Base-by-base conservation (phyloP, 1,140 invertebrate species). In the Paraescarpia echinospica region DNA sequence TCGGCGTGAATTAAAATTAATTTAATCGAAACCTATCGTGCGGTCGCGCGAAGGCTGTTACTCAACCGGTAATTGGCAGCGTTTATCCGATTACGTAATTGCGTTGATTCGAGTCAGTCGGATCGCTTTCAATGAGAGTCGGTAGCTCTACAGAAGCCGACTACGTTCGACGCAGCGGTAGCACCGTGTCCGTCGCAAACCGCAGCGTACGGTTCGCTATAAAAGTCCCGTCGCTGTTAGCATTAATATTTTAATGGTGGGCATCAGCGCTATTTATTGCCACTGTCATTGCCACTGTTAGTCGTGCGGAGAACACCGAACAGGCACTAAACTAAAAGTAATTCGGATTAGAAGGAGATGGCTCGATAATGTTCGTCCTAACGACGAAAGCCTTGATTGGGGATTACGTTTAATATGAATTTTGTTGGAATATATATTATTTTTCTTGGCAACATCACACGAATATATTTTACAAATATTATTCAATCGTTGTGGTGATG, bases 191-290 rank as follows among this genome's bases (percentile, higher is more conserved):
- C 14, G 27, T 77, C 59, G 59, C 4, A 77, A 77, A 77, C 59
- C 59, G 4, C 59, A 77, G 59, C 59, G 22, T 77, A 18, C 59
- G 14, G 59, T 77, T 77, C 59, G 27, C 18, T 77, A 77, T 77
- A 31, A 77, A 6, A 0, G 59, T 27, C 12, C 27, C 59, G 59
- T 77, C 59, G 59, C 14, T 31, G 59, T 77, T 77, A 77, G 59
- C 59, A 77, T 77, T 77, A 77, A 77, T 77, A 77, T 77, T 77
- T 77, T 77, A 77, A 77, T 77, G 59, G 59, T 77, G 59, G 59
- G 59, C 59, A 77, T 77, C 59, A 27, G 12, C 59, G 59, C 59
- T 77, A 77, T 77, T 77, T 77, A 77, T 77, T 77, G 59, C 22
- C 59, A 77, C 59, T 77, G 59, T 77, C 59, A 77, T 77, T 22